Evolutionary conservation across 2,797 vertebrate genomes (phyloP).

Genomic region (Hippocampus kuda): DNA sequence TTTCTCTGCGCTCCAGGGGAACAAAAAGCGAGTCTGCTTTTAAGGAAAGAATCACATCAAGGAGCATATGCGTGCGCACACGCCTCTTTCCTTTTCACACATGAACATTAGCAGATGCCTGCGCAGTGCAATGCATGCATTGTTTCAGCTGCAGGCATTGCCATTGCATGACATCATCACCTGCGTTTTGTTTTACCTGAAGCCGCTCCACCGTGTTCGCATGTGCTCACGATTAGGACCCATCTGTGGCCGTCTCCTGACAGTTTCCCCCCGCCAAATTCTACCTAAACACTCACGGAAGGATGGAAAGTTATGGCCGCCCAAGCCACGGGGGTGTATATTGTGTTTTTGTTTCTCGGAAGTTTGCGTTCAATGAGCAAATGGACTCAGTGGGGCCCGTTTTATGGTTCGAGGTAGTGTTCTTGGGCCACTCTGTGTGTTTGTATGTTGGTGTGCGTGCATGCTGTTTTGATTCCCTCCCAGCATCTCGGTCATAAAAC

Average conservation of each 20-base stretch:
- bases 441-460: slow-evolving; percentile 22
- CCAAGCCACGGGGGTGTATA: slow-evolving; percentile 5
- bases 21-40: slow-evolving; percentile 53
- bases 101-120: slow-evolving; percentile 23
- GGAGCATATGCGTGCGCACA: neutral
- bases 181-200: slow-evolving; percentile 19
- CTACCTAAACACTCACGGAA: neutral
- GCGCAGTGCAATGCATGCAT: slow-evolving; percentile 2
- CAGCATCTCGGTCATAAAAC: slow-evolving; percentile 49
- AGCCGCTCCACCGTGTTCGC: neutral
- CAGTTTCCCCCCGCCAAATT: neutral
- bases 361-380: slow-evolving; percentile 21
- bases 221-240: neutral
- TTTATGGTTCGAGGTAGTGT: slow-evolving; percentile 51
- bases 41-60: slow-evolving; percentile 34
- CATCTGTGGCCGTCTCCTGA: neutral
- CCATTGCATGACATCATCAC: slow-evolving; percentile 23
- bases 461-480: slow-evolving; percentile 32
- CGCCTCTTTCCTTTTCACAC: slow-evolving; percentile 11
- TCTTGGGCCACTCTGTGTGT: slow-evolving; percentile 1
- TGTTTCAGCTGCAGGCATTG: slow-evolving; percentile 15
- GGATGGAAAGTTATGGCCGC: slow-evolving; percentile 3
- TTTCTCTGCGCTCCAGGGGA: slow-evolving; percentile 16
- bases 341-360: slow-evolving; percentile 39
- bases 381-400: slow-evolving; percentile 40